phyloP scores from a whole-genome alignment of 2,113 vertebrate genomes.

The Burhinus oedicnemus region DNA sequence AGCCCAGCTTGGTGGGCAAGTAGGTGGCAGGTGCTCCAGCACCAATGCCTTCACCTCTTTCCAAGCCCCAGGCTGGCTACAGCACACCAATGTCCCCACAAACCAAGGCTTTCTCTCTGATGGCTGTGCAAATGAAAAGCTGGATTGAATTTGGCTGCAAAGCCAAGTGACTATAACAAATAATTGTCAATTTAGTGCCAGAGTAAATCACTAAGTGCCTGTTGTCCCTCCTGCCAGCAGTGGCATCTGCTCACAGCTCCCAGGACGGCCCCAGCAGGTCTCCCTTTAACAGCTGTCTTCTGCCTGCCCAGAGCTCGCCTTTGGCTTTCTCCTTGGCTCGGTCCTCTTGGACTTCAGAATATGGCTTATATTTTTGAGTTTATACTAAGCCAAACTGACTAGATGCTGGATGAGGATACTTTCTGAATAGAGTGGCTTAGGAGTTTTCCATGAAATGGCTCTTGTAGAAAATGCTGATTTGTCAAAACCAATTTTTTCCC shows the following conservation, averaged over 20 bases:
- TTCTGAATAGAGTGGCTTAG: neutral
- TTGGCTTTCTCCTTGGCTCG: neutral
- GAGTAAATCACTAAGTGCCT: neutral
- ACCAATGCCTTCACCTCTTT: neutral
- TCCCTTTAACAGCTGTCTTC: neutral
- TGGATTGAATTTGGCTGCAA: neutral
- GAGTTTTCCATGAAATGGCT: neutral
- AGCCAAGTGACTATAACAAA: neutral
- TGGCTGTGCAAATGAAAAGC: neutral
- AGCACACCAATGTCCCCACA: fast-evolving
- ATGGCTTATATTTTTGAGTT: neutral
- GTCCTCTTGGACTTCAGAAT: neutral
- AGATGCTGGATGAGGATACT: neutral
- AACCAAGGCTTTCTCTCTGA: neutral
- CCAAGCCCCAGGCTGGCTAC: neutral
- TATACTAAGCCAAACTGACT: neutral
- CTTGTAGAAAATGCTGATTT: neutral
- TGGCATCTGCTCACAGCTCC: fast-evolving
- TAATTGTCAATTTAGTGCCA: neutral
- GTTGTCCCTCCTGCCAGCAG: neutral
- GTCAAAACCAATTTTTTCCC: neutral
- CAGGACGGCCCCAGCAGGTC: neutral
- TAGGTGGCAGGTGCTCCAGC: neutral
- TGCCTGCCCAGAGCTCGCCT: neutral
- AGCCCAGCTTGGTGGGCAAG: neutral